Evolutionary conservation across 30 jellyfish, hydroid and myxozoan genomes (phyloP).

Genomic region (Mastigias papua): DNA sequence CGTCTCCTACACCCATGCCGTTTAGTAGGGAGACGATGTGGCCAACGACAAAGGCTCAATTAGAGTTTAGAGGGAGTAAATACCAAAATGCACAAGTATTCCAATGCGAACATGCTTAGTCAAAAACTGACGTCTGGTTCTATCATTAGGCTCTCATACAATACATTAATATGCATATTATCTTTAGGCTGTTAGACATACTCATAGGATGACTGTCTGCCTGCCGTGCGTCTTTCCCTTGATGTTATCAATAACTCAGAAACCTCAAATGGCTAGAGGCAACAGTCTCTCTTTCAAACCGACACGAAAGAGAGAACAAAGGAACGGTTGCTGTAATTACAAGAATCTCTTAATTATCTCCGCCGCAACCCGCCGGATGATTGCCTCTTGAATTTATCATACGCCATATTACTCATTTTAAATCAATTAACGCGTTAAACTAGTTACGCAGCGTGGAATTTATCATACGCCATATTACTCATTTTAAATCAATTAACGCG

Average conservation of each 20-base stretch:
- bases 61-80: too few relatives aligned
- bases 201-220: too few relatives aligned
- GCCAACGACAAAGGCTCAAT: too few relatives aligned
- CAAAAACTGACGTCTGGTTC: too few relatives aligned
- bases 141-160: too few relatives aligned
- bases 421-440: not conserved
- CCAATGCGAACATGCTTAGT: too few relatives aligned
- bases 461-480: not conserved
- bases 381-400: not conserved
- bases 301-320: not conserved
- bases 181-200: too few relatives aligned
- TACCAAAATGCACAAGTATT: too few relatives aligned
- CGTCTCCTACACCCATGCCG: too few relatives aligned
- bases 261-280: not conserved
- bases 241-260: not conserved
- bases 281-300: not conserved
- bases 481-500: not conserved
- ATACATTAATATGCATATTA: too few relatives aligned
- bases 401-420: not conserved
- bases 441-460: not conserved
- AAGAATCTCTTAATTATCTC: not conserved
- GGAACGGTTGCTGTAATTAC: not conserved
- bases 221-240: not conserved
- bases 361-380: not conserved
- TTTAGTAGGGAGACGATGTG: too few relatives aligned